phyloP scores from a whole-genome alignment of 2,113 vertebrate species.

The Pseudorhombus dupliciocellatus region DNA sequence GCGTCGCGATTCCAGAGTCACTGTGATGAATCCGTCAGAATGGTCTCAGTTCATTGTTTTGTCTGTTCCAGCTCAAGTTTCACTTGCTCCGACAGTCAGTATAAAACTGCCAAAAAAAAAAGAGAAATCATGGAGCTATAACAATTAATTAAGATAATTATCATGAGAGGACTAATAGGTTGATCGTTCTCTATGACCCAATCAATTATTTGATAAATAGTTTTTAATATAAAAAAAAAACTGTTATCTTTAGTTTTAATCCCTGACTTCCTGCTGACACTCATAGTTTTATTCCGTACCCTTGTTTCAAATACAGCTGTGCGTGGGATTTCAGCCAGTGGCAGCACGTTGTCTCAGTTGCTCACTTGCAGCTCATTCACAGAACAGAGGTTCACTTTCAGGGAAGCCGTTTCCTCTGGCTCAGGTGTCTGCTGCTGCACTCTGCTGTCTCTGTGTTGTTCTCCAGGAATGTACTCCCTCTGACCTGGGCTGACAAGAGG shows the following conservation, averaged over 20 bases:
- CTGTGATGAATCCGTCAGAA: too few species aligned
- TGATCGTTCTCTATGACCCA: neutral
- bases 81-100: too few species aligned
- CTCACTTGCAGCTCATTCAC: neutral
- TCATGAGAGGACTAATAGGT: too few species aligned
- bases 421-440: neutral
- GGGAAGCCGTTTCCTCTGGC: conserved; percentile 19
- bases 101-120: neutral
- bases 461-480: conserved; percentile 62
- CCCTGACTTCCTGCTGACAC: neutral
- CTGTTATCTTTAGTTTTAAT: neutral
- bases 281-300: neutral
- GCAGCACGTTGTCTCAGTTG: neutral
- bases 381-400: conserved; percentile 18
- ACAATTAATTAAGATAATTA: neutral
- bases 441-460: conserved; percentile 19
- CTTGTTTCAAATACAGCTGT: neutral
- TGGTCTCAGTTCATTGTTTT: too few species aligned
- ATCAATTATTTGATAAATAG: neutral
- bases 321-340: neutral
- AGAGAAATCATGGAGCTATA: too few species aligned
- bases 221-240: neutral
- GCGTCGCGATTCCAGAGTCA: too few species aligned
- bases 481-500: conserved; percentile 40
- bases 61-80: too few species aligned